Conservation (phyloP, 2,797 vertebrate species). For the Accipiter badius region DNA sequence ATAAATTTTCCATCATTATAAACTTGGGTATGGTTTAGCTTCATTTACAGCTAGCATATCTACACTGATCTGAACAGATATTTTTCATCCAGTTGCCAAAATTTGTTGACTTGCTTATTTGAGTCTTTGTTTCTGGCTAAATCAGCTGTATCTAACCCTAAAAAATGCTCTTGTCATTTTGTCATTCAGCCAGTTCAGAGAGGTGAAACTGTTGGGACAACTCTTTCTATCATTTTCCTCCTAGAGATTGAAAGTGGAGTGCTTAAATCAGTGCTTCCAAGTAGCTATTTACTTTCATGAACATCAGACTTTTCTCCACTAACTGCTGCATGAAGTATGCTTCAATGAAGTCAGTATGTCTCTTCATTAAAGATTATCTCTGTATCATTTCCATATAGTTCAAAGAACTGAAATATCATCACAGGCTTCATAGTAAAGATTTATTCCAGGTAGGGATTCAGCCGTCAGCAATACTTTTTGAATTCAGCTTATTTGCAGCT, state of each 20-base stretch:
- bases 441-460: background rate
- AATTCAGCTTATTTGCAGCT: background rate
- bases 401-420: background rate
- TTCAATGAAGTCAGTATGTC: background rate
- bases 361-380: background rate
- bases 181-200: background rate
- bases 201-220: background rate
- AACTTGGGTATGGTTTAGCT: background rate
- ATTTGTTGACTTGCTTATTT: background rate
- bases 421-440: background rate
- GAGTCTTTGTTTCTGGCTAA: background rate
- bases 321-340: background rate
- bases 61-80: background rate
- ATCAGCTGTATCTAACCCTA: background rate
- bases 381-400: background rate
- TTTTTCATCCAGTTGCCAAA: background rate
- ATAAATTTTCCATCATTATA: background rate
- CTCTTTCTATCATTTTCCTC: background rate
- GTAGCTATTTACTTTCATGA: background rate
- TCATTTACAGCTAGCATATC: background rate
- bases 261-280: background rate
- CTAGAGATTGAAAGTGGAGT: background rate
- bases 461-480: rapidly evolving
- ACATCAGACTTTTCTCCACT: background rate
- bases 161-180: background rate